Conservation (phyloP, 2,888 invertebrate species). For the Ryuthela nishihirai region DNA sequence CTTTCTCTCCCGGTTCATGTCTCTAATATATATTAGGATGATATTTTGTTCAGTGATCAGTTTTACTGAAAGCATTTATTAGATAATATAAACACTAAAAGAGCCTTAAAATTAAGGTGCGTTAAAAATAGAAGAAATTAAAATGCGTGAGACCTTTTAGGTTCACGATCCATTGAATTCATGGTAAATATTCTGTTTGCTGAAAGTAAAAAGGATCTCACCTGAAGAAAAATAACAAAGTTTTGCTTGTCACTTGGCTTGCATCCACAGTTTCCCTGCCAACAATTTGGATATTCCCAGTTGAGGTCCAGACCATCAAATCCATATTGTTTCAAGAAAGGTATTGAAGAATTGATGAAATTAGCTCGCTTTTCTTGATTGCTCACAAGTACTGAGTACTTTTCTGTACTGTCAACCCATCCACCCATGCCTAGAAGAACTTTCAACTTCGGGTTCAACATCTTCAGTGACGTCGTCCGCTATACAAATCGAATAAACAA, state of each 20-base stretch:
- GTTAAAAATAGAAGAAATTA: too few species aligned
- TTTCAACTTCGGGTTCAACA: constrained; percentile 66
- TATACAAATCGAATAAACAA: too few species aligned
- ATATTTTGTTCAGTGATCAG: too few species aligned
- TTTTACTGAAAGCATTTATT: too few species aligned
- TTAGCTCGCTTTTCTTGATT: constrained; percentile 59
- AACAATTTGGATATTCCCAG: constrained; percentile 77
- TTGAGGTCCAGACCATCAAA: constrained; percentile 86
- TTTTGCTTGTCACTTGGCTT: constrained; percentile 51
- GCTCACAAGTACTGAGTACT: constrained; percentile 69
- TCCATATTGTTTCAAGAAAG: constrained; percentile 66
- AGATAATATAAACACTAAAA: too few species aligned
- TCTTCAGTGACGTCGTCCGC: too few species aligned
- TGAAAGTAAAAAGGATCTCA: constrained; percentile 2
- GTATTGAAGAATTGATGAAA: constrained; percentile 63
- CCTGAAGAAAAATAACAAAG: constrained; percentile 32
- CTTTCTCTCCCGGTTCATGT: too few species aligned
- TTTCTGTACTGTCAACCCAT: constrained; percentile 86
- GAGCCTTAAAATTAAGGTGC: too few species aligned
- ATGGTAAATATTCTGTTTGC: too few species aligned
- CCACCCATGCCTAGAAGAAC: constrained; percentile 84
- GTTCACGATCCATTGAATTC: too few species aligned
- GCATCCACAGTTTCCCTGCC: constrained; percentile 29
- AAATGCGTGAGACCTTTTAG: too few species aligned
- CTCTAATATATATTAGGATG: too few species aligned